Conservation (phyloP, 2,113 vertebrate genomes). For the Oryctolagus cuniculus region mOryCun1.1 NC_091435.1:167436001-167436500, state of each 20-base stretch:
- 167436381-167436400: not conserved
- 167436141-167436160: not conserved
- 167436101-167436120: not conserved
- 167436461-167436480: not conserved
- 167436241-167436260: not conserved
- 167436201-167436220: not conserved
- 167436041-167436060: not conserved
- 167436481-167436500: not conserved
- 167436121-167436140: not conserved
- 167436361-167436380: not conserved
- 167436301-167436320: not conserved
- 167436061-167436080: not conserved
- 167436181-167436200: not conserved
- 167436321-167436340: not conserved
- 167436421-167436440: conserved; percentile 23
- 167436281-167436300: not conserved
- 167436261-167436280: not conserved
- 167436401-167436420: conserved; percentile 34
- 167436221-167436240: not conserved
- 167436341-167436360: not conserved
- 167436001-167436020: conserved; percentile 11
- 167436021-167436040: not conserved
- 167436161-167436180: not conserved
- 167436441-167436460: not conserved
- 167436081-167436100: not conserved